These are phyloP conservation scores for Ciconia boyciana DNA, from an alignment of 2,113 vertebrate genomes.

Conservation along the genomic window DNA sequence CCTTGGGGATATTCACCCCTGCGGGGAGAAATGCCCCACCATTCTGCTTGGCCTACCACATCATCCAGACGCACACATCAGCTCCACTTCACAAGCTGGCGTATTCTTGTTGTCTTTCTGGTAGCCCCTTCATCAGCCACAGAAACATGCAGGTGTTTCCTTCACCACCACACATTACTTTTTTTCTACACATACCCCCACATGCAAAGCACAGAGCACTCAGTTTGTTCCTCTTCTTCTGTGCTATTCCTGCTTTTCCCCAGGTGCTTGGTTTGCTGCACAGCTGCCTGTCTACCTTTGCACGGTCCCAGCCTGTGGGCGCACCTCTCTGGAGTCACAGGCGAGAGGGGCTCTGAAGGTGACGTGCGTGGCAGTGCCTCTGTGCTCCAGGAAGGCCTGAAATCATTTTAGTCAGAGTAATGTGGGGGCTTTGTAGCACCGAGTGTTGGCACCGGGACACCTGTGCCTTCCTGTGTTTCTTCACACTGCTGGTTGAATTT, in stretches of 20 bases:
- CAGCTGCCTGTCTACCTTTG: neutral
- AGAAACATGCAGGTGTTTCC: conserved; percentile 34
- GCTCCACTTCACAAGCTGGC: neutral
- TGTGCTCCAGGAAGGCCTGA: neutral
- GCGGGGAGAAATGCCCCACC: neutral
- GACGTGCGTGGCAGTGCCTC: neutral
- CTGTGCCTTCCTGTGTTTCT: neutral
- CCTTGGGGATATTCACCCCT: neutral
- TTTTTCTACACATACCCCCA: neutral
- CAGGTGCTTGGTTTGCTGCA: neutral
- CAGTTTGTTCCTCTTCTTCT: neutral
- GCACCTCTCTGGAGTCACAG: too few species aligned
- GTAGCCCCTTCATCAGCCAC: neutral
- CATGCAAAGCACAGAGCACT: neutral
- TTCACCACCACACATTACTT: neutral
- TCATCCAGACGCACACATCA: neutral
- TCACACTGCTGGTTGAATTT: neutral
- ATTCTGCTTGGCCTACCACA: accelerated
- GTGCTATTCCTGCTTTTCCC: neutral
- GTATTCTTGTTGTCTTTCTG: neutral
- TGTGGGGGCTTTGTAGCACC: neutral
- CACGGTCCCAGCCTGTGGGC: neutral
- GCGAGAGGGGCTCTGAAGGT: neutral
- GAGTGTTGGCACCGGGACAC: neutral
- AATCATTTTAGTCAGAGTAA: neutral